Conservation (phyloP, 2,888 invertebrate genomes). For the Glaucopsyche alexis region DNA sequence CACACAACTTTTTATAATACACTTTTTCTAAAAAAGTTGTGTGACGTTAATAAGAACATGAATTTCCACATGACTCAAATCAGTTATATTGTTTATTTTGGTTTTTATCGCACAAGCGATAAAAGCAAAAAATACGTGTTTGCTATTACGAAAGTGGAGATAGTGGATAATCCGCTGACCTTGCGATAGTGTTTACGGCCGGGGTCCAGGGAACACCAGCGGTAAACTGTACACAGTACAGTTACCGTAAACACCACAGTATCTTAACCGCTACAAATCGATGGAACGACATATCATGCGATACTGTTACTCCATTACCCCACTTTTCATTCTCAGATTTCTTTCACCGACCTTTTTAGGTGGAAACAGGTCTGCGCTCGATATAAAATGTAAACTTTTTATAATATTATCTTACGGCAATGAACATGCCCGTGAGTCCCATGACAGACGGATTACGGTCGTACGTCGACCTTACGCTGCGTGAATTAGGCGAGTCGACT, state of each 20-base stretch:
- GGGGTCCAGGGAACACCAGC: neutral
- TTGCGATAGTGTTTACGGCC: neutral
- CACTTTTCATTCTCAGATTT: neutral
- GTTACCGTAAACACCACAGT: neutral
- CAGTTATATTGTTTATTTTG: constrained; percentile 9
- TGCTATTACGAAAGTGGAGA: neutral
- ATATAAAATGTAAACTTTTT: neutral
- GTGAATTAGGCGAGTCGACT: neutral
- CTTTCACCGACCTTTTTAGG: constrained; percentile 12
- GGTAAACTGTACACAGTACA: neutral
- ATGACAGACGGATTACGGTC: neutral
- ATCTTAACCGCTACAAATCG: constrained; percentile 6
- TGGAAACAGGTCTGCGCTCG: constrained; percentile 3
- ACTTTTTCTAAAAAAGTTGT: too few relatives aligned
- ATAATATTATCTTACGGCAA: too few relatives aligned
- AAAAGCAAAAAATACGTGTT: neutral
- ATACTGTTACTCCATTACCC: constrained; percentile 10
- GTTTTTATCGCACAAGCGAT: neutral
- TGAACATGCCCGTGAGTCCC: neutral
- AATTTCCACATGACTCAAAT: too few relatives aligned
- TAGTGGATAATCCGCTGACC: neutral
- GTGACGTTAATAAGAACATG: too few relatives aligned
- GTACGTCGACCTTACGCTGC: constrained; percentile 1
- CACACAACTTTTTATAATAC: too few relatives aligned
- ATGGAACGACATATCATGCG: neutral